Conservation (phyloP, 2,888 invertebrate genomes). For the Bellardia pandia region DNA sequence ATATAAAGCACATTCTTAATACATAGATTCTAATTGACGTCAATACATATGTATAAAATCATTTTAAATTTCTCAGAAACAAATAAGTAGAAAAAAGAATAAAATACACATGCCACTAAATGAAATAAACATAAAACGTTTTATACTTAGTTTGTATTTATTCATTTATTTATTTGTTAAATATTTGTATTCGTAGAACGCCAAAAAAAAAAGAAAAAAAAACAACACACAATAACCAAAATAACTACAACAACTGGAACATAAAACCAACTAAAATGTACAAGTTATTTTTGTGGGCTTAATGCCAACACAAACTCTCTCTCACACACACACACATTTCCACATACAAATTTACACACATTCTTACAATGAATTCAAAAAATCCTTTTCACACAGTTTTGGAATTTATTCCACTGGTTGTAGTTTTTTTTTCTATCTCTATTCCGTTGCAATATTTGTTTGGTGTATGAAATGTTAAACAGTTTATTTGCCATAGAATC, state of each 20-base stretch:
- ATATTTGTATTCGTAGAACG: conserved; percentile 37
- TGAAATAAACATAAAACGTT: conserved; percentile 27
- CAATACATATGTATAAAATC: conserved; percentile 1
- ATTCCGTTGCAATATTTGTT: neutral
- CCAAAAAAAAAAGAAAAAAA: too few relatives aligned
- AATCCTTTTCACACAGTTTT: neutral
- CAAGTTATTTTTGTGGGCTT: conserved; percentile 50
- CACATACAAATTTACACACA: too few relatives aligned
- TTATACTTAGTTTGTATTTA: conserved; percentile 16
- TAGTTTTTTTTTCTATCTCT: neutral
- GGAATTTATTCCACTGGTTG: neutral
- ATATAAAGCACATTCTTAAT: too few relatives aligned
- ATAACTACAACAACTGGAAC: conserved; percentile 13
- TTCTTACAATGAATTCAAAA: neutral
- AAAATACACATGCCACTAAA: conserved; percentile 18
- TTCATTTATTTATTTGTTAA: conserved; percentile 47
- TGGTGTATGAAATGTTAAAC: conserved; percentile 36
- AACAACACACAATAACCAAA: conserved; percentile 12
- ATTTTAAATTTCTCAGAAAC: neutral
- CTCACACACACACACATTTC: neutral
- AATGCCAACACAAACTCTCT: conserved; percentile 31
- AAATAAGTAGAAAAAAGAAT: neutral
- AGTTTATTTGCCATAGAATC: conserved; percentile 33
- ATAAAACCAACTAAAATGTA: conserved; percentile 16
- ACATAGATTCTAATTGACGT: neutral